Conservation (phyloP, 1,140 invertebrate species). For the Batillaria attramentaria region DNA sequence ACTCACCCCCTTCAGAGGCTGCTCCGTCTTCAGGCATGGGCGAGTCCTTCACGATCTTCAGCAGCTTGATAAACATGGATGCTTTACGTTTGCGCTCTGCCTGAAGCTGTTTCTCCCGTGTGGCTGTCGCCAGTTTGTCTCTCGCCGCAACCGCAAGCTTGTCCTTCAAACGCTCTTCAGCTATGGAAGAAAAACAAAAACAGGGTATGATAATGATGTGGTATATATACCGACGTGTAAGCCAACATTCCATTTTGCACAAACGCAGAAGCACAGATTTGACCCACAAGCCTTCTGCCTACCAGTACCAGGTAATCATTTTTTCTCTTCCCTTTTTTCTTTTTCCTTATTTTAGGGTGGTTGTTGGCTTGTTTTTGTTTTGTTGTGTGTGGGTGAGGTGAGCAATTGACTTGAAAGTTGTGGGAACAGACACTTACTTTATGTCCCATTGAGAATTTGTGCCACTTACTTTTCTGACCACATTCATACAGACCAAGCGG, state of each 20-base stretch:
- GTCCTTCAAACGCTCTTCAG: constrained; percentile 79
- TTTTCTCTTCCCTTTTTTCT: too few species aligned
- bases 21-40: constrained; percentile 16
- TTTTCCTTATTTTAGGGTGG: too few species aligned
- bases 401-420: too few species aligned
- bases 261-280: not conserved
- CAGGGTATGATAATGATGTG: too few species aligned
- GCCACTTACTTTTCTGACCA: too few species aligned
- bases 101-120: constrained; percentile 80
- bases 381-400: too few species aligned
- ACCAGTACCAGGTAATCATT: too few species aligned
- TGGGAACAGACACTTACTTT: too few species aligned
- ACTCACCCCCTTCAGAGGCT: constrained; percentile 24
- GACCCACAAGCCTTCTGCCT: too few species aligned
- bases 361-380: too few species aligned
- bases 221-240: not conserved
- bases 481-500: too few species aligned
- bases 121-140: constrained; percentile 76
- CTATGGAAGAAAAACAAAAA: constrained; percentile 59
- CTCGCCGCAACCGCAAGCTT: constrained; percentile 77
- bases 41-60: constrained; percentile 58
- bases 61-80: constrained; percentile 71
- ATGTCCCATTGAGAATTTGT: too few species aligned
- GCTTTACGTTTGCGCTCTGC: constrained; percentile 79
- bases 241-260: not conserved